These are phyloP conservation scores for Phaethornis superciliosus DNA, from an alignment of 2,113 vertebrate genomes.

Conservation along the genomic window DNA sequence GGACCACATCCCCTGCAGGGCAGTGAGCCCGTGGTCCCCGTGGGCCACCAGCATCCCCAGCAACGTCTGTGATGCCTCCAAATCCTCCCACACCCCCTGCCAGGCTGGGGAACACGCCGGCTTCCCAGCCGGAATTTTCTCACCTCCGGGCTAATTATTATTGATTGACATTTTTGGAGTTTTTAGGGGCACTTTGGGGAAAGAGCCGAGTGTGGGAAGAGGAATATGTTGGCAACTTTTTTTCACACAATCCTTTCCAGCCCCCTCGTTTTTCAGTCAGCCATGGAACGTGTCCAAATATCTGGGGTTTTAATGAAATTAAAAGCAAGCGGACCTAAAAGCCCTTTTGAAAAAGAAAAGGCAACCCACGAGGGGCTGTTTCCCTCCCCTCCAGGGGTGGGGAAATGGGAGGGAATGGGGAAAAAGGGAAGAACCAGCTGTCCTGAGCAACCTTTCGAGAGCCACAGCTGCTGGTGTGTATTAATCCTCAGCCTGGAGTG, in stretches of 20 bases:
- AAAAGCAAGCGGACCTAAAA: not conserved
- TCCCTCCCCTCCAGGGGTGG: not conserved
- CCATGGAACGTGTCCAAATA: conserved; percentile 33
- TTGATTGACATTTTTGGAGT: conserved; percentile 48
- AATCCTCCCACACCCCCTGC: too few species aligned
- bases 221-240: conserved; percentile 69
- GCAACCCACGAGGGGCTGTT: not conserved
- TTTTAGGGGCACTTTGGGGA: conserved; percentile 18
- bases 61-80: too few species aligned
- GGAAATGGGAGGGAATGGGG: not conserved
- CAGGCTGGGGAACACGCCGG: not conserved
- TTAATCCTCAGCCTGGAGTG: conserved; percentile 37
- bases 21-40: not conserved
- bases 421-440: not conserved
- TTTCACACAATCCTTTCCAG: conserved; percentile 62
- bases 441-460: conserved; percentile 47
- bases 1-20: not conserved
- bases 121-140: not conserved
- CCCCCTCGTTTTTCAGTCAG: conserved; percentile 61
- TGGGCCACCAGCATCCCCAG: accelerated
- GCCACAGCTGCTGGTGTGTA: conserved; percentile 4
- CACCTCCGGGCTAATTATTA: conserved; percentile 29
- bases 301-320: conserved; percentile 54
- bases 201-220: conserved; percentile 59
- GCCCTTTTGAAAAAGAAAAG: not conserved